Percentiles rank a stretch among this genome's conserved stretches.
These are phyloP conservation scores for Elanoides forficatus DNA, from an alignment of 2,113 vertebrate genomes.

Conservation along the genomic window DNA sequence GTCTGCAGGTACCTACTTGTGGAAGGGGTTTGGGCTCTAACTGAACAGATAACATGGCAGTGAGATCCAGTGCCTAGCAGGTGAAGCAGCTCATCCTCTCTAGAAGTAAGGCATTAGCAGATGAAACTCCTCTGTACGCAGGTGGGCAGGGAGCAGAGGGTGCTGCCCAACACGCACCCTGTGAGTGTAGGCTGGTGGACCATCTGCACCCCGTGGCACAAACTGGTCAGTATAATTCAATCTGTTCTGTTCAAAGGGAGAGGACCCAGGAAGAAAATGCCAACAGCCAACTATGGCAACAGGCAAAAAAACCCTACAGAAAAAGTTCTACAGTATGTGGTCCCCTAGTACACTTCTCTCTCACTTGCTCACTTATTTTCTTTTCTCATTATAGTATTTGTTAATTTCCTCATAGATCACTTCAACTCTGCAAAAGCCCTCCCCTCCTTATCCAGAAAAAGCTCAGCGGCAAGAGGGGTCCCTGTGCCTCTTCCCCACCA, in stretches of 20 bases:
- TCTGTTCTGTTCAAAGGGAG: background rate
- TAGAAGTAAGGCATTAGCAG: background rate
- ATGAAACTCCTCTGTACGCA: background rate
- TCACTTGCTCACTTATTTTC: background rate
- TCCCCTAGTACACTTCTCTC: background rate
- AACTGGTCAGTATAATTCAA: background rate
- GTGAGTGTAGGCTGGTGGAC: background rate
- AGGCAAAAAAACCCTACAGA: background rate
- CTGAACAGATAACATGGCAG: background rate
- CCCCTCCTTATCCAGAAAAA: background rate
- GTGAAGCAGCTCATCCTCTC: background rate
- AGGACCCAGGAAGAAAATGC: background rate
- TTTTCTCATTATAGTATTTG: background rate
- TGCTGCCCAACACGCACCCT: background rate
- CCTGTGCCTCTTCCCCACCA: background rate
- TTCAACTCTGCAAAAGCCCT: background rate
- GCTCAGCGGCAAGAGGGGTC: background rate
- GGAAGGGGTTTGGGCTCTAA: background rate
- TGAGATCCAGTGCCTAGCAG: background rate
- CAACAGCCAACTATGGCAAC: background rate
- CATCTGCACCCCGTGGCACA: background rate
- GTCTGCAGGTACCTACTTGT: background rate
- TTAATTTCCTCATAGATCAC: background rate
- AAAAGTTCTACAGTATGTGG: background rate
- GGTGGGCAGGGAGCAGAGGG: background rate